These are phyloP conservation scores for Pseudomyrmex pallidus DNA, from an alignment of 1,140 invertebrate genomes.

Conservation along the genomic window DNA sequence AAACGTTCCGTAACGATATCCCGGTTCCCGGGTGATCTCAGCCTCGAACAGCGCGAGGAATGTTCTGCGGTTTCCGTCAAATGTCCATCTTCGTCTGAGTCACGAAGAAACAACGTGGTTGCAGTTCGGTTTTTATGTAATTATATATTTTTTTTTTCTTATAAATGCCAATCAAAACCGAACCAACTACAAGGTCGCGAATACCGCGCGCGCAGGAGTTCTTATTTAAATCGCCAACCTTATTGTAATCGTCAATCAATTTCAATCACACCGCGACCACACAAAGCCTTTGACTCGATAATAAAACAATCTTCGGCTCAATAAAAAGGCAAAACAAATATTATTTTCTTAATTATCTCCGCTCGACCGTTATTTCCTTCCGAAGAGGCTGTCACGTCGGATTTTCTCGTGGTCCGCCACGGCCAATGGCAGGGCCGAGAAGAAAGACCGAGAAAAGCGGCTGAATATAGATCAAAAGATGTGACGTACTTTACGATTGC, in stretches of 20 bases:
- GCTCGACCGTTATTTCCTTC: not conserved
- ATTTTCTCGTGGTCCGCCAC: constrained; percentile 3
- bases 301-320: not conserved
- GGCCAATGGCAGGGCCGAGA: not conserved
- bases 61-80: constrained; percentile 50
- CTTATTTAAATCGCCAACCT: no score
- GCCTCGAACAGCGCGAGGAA: constrained; percentile 41
- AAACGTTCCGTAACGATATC: constrained; percentile 51
- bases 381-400: not conserved
- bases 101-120: not conserved
- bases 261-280: not conserved
- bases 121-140: not conserved
- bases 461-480: constrained; percentile 83
- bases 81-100: constrained; percentile 4
- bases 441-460: constrained; percentile 26
- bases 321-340: not conserved
- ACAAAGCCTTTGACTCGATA: not conserved
- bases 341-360: constrained; percentile 28
- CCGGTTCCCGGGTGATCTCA: constrained; percentile 56
- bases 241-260: no score
- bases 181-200: no score
- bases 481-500: constrained; percentile 82
- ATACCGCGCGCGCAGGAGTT: no score
- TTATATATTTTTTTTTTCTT: not conserved
- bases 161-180: not conserved